These are phyloP conservation scores for Hypsibius dujardini DNA, from an alignment of 1,140 invertebrate genomes.

Conservation along the genomic window DNA sequence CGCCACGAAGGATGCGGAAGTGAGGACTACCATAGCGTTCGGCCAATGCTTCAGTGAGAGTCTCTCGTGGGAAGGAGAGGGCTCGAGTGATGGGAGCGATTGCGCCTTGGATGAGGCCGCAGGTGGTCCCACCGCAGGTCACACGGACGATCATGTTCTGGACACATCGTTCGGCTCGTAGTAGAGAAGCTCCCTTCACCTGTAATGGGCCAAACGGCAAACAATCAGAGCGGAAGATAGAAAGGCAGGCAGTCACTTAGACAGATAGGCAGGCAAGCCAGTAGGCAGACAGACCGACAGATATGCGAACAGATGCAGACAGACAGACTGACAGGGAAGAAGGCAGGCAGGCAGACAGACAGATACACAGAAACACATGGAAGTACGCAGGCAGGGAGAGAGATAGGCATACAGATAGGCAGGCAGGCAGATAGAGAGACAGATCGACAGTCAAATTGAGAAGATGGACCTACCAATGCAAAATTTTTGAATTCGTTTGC, in stretches of 20 bases:
- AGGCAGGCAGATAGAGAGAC: too few species aligned
- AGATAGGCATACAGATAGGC: too few species aligned
- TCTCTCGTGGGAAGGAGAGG: not conserved
- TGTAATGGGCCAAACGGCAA: too few species aligned
- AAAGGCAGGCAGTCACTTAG: too few species aligned
- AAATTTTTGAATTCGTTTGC: not conserved
- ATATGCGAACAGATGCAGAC: too few species aligned
- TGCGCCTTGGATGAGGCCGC: constrained; percentile 12
- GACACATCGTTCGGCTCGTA: not conserved
- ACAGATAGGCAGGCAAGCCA: too few species aligned
- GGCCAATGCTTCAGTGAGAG: not conserved
- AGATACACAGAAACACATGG: too few species aligned
- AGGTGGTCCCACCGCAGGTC: constrained; percentile 11
- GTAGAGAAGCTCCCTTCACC: not conserved
- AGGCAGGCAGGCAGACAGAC: too few species aligned
- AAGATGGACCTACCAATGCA: not conserved
- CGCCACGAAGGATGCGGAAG: constrained; percentile 5
- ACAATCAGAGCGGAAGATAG: too few species aligned
- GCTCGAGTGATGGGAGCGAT: constrained; percentile 9
- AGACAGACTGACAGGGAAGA: too few species aligned
- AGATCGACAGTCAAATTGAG: not conserved
- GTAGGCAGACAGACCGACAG: too few species aligned
- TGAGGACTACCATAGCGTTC: not conserved
- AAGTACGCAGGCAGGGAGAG: too few species aligned
- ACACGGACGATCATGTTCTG: constrained; percentile 15